These are phyloP conservation scores for Carlito syrichta DNA, from an alignment of 2,113 vertebrate genomes.

Conservation along the genomic window DNA sequence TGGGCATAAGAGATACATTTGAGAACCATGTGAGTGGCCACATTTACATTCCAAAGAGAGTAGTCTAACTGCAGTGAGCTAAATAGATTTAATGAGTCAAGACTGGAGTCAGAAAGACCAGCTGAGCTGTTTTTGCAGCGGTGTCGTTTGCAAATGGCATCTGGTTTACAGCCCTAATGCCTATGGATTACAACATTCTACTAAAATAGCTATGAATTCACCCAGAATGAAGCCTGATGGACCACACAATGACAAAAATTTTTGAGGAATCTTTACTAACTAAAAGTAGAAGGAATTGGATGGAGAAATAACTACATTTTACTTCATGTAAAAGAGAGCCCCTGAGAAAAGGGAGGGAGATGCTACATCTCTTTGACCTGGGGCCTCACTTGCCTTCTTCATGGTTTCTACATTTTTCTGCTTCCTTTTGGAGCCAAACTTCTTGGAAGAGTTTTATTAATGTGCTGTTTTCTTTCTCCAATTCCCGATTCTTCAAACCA, in stretches of 20 bases:
- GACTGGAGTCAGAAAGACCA: neutral
- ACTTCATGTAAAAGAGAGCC: neutral
- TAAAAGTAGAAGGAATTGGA: neutral
- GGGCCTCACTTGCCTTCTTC: neutral
- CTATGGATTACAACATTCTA: neutral
- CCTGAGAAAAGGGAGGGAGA: neutral
- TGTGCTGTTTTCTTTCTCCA: neutral
- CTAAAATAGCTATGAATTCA: neutral
- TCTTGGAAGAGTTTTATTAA: neutral
- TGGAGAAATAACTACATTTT: neutral
- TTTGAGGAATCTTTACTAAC: neutral
- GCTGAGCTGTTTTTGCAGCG: neutral
- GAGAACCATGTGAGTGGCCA: neutral
- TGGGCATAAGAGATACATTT: too few relatives aligned
- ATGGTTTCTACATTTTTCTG: neutral
- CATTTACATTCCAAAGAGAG: too few relatives aligned
- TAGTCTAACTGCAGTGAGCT: neutral
- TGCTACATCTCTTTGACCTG: neutral
- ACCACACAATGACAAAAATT: neutral
- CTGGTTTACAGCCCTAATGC: neutral
- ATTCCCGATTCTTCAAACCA: neutral
- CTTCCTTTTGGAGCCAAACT: neutral
- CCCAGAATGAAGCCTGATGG: too few relatives aligned
- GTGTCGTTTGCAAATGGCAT: neutral
- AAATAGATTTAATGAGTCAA: neutral